Conservation (phyloP, 2,113 vertebrate species). For the Cromileptes altivelis region DNA sequence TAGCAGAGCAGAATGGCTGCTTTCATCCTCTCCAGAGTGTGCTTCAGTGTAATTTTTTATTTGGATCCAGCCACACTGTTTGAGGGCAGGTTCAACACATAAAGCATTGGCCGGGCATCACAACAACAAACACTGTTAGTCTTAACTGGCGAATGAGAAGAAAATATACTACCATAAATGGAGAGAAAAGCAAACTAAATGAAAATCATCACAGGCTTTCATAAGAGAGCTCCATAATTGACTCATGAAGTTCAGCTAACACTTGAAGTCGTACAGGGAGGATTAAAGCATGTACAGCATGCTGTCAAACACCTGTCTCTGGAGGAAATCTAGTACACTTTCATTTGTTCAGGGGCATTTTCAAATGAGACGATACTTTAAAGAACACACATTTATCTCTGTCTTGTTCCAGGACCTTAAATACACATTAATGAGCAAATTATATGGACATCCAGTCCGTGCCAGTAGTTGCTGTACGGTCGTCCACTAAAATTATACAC, state of each 20-base stretch:
- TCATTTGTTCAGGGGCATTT: not conserved
- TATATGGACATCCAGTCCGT: not conserved
- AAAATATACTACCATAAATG: not conserved
- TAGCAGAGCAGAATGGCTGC: slow-evolving; percentile 53
- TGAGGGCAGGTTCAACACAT: slow-evolving; percentile 31
- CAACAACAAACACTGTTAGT: slow-evolving; percentile 32
- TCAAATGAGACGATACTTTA: not conserved
- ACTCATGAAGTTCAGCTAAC: slow-evolving; percentile 4
- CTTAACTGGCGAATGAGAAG: not conserved
- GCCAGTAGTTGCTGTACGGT: not conserved
- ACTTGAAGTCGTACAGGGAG: not conserved
- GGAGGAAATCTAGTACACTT: not conserved
- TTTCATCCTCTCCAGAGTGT: slow-evolving; percentile 64
- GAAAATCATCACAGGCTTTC: slow-evolving; percentile 18
- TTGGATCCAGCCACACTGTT: slow-evolving; percentile 40
- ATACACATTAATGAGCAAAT: not conserved
- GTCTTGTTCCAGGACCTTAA: not conserved
- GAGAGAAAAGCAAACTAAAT: slow-evolving; percentile 11
- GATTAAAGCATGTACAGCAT: slow-evolving; percentile 15
- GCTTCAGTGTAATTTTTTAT: slow-evolving; percentile 32
- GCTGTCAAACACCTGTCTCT: slow-evolving; percentile 2
- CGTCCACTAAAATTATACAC: not conserved
- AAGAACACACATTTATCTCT: not conserved
- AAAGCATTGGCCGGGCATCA: not conserved
- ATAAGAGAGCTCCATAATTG: not conserved